Conservation (phyloP, 2,797 vertebrate species). For the Phrynocephalus forsythii region DNA sequence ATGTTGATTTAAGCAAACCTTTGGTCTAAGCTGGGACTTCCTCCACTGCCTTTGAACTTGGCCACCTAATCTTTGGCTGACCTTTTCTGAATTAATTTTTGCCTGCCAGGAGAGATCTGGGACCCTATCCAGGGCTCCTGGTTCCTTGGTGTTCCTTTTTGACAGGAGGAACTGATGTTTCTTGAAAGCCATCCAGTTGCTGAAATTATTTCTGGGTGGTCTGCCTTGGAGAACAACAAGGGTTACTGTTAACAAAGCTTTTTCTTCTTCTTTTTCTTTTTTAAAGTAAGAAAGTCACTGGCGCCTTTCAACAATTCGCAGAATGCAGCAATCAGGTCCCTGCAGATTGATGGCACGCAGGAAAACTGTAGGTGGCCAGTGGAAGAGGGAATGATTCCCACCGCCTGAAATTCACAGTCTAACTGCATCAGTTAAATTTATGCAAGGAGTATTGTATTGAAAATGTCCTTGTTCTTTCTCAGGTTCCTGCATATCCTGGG, state of each 20-base stretch:
- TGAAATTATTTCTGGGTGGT: conserved; percentile 48
- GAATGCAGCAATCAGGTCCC: conserved; percentile 24
- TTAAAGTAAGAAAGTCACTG: conserved; percentile 18
- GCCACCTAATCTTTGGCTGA: not conserved
- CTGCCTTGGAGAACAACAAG: conserved; percentile 28
- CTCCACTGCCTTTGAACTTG: not conserved
- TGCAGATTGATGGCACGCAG: conserved; percentile 2
- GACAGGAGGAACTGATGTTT: conserved; percentile 11
- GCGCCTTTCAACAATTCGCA: conserved; percentile 25
- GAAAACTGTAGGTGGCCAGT: not conserved
- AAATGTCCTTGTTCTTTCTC: not conserved
- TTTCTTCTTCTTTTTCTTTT: not conserved
- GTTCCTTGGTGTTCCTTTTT: not conserved
- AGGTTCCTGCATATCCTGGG: not conserved
- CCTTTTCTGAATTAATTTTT: not conserved
- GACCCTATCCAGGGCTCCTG: not conserved
- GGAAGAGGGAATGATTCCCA: not conserved
- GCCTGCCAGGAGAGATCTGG: not conserved
- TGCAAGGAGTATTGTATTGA: not conserved
- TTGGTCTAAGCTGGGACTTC: not conserved
- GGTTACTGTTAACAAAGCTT: conserved; percentile 24
- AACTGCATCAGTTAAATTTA: too few species aligned
- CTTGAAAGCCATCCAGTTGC: conserved; percentile 33
- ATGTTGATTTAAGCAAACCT: not conserved
- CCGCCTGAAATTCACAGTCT: not conserved